A percentile compares a stretch with the other conserved stretches of the same genome.
phyloP scores from a whole-genome alignment of 1,140 invertebrate species.

The Bradynema listronoti region DNA sequence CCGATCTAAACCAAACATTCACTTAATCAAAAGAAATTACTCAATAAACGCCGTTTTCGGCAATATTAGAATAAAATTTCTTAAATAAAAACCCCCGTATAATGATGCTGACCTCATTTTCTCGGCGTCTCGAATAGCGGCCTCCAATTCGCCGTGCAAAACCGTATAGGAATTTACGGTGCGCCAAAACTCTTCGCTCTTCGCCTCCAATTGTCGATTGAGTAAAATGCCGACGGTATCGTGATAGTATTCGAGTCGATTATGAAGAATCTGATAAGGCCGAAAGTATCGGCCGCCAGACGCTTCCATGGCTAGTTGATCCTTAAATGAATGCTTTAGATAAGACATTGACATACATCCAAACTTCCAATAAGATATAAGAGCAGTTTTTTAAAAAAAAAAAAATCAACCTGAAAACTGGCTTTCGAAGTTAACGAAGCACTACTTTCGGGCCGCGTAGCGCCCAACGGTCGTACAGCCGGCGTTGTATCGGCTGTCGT shows the following conservation, averaged over 20 bases:
- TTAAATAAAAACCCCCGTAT: constrained; percentile 2
- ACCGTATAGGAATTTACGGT: constrained; percentile 54
- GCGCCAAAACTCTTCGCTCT: constrained; percentile 52
- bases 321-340: constrained; percentile 15
- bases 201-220: constrained; percentile 49
- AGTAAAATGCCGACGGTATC: constrained; percentile 49
- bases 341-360: constrained; percentile 14
- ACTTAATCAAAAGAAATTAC: no score
- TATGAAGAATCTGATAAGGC: constrained; percentile 38
- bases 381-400: constrained; percentile 3
- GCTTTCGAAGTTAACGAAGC: no score
- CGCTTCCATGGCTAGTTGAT: constrained; percentile 32
- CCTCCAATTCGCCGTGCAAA: constrained; percentile 44
- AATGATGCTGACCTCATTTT: no score
- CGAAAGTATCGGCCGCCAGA: constrained; percentile 44
- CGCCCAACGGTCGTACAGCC: no score
- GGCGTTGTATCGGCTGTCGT: no score
- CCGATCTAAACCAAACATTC: not conserved
- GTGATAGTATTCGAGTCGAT: constrained; percentile 47
- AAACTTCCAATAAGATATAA: not conserved
- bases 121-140: no score
- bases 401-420: no score
- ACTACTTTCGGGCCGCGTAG: no score
- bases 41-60: no score
- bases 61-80: no score